A percentile compares a stretch with the other conserved stretches of the same genome.
Conservation (phyloP, 37 sponge, comb jelly and placozoan genomes). For the Petrosia ficiformis region DNA sequence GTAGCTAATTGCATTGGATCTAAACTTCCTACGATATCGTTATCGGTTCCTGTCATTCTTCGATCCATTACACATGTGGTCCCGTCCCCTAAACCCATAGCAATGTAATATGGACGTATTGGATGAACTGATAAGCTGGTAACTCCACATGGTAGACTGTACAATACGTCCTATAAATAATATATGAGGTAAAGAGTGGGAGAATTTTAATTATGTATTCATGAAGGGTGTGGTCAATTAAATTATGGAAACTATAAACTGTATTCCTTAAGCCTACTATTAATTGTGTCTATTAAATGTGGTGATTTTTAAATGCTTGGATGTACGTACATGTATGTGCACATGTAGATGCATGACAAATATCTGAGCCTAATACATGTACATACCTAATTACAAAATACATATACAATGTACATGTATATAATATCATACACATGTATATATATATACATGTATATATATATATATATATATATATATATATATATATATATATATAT, state of each 20-base stretch:
- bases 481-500: not conserved
- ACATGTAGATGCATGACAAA: too few relatives aligned
- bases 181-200: not conserved
- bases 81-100: constrained; percentile 65
- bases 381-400: not conserved
- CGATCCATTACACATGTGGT: constrained; percentile 65
- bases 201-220: too few relatives aligned
- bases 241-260: too few relatives aligned
- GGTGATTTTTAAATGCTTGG: too few relatives aligned
- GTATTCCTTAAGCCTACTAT: too few relatives aligned
- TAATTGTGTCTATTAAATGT: too few relatives aligned
- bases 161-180: constrained; percentile 53
- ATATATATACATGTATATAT: not conserved
- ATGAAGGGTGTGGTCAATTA: too few relatives aligned
- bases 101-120: constrained; percentile 57
- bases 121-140: constrained; percentile 75
- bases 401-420: not conserved
- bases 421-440: not conserved
- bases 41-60: constrained; percentile 21
- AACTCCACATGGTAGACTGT: constrained; percentile 42
- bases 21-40: not conserved
- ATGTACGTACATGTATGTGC: too few relatives aligned
- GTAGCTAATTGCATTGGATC: not conserved
- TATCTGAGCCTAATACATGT: not conserved
- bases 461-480: not conserved